Conservation (phyloP, 2,888 invertebrate genomes). For the Nomada ferruginata region DNA sequence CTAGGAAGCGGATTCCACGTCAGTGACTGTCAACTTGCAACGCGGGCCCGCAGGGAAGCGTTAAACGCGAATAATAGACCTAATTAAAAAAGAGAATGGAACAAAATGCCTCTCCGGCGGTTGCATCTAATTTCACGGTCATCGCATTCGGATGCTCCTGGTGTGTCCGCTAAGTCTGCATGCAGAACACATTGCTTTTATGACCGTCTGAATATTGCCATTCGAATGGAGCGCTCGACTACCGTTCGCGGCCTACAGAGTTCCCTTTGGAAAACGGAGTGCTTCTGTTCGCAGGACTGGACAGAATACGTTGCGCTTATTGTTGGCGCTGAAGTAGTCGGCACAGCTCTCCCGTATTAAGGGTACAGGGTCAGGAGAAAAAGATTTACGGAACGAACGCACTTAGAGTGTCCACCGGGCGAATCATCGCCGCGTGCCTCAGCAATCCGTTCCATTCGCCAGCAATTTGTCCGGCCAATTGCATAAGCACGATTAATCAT, state of each 20-base stretch:
- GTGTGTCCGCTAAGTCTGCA: constrained; percentile 14
- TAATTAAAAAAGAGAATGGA: constrained; percentile 53
- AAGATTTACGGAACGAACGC: constrained; percentile 6
- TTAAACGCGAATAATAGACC: constrained; percentile 37
- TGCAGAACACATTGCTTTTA: not conserved
- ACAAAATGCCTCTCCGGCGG: constrained; percentile 24
- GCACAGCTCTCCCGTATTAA: not conserved
- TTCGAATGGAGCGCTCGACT: not conserved
- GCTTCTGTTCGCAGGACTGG: not conserved
- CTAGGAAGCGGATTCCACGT: not conserved
- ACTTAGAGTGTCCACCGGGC: not conserved
- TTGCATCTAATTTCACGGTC: constrained; percentile 60
- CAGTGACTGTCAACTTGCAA: constrained; percentile 32
- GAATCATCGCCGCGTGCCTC: not conserved
- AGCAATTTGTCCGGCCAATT: constrained; percentile 7
- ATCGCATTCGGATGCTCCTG: constrained; percentile 17
- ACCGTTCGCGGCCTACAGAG: no score
- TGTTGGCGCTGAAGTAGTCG: not conserved
- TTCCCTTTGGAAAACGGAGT: not conserved
- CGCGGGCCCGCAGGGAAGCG: not conserved
- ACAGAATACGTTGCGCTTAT: not conserved
- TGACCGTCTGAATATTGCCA: not conserved
- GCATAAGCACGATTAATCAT: constrained; percentile 22
- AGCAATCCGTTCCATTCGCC: not conserved
- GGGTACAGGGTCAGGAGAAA: not conserved